These are phyloP conservation scores for Xenus cinereus DNA, from an alignment of 2,113 vertebrate genomes.

Conservation along the genomic window DNA sequence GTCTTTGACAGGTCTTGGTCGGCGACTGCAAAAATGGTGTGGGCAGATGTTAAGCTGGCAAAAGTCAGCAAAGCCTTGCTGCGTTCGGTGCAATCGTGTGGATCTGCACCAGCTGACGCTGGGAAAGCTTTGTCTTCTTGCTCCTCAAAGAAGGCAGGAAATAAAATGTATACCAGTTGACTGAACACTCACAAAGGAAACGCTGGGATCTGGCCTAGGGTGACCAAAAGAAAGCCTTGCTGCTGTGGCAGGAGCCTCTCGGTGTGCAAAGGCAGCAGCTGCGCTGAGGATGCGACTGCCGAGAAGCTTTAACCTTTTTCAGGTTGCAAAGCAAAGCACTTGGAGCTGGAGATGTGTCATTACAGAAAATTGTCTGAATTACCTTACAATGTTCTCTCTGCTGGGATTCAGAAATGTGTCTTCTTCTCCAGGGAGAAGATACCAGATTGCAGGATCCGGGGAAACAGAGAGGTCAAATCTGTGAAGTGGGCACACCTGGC, in stretches of 20 bases:
- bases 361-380: conserved; percentile 31
- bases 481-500: neutral
- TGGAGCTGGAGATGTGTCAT: conserved; percentile 24
- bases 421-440: neutral
- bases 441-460: neutral
- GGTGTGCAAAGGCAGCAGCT: neutral
- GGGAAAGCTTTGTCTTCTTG: neutral
- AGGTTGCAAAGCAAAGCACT: neutral
- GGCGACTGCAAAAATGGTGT: neutral
- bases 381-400: neutral
- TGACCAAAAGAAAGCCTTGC: neutral
- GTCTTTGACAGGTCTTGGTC: neutral
- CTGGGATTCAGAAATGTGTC: conserved; percentile 8
- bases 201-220: neutral
- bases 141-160: neutral
- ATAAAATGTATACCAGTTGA: neutral
- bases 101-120: neutral
- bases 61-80: neutral
- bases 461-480: neutral
- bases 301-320: conserved; percentile 24
- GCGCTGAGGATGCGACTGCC: neutral
- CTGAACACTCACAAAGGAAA: neutral
- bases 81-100: rapidly evolving
- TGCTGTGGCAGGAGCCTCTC: neutral
- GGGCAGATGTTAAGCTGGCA: neutral